Evolutionary conservation across 2,797 vertebrate genomes (phyloP), one percentile per base, ranked within the genome.

Genomic region (Adelosebastes latens): DNA sequence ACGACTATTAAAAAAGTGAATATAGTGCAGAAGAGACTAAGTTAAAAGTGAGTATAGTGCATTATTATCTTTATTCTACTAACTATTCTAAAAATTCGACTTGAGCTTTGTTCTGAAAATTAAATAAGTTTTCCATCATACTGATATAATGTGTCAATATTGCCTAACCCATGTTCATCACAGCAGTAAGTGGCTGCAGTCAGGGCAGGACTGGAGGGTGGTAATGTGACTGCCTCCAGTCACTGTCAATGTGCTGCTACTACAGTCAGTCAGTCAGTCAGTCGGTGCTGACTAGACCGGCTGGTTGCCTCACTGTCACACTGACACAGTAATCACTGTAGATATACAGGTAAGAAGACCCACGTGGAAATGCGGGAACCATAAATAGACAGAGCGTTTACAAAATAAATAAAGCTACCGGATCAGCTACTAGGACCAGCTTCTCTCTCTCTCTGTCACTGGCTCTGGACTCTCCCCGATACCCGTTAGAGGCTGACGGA

Each of bases 401-500:
- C 13, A 55, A 13, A 63, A 61, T 52, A 14, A 3, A 73, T 53
- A 65, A 63, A 80, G 20, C 25, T 32, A 24, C 55, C 73, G 79
- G 66, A 66, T 1, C 75, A 42, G 64, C 24, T 6, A 32, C 24
- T 6, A 32, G 62, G 70, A 77, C 56, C 5, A 53, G 49, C 62
- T 69, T 20, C 10, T 63, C 6, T 42, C 36, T 39, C 0, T 42
- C 22, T 77, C 55, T 49, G 60, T 49, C 42, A 63, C 9, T 72
- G 77, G 58, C 11, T 53, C 2, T 42, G 72, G 63, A 20, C 42
- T 77, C 53, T 1, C 29, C 13, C 24, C 22, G 2, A 2, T 34
- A 66, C 20, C 53, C 55, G 22, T 29, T n/a, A 27, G 62, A 18
- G 76, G 85, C 63, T 70, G 60, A 74, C 59, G 52, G 71, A 14